phyloP scores from a whole-genome alignment of 2,113 vertebrate species.

The Cololabis saira region DNA sequence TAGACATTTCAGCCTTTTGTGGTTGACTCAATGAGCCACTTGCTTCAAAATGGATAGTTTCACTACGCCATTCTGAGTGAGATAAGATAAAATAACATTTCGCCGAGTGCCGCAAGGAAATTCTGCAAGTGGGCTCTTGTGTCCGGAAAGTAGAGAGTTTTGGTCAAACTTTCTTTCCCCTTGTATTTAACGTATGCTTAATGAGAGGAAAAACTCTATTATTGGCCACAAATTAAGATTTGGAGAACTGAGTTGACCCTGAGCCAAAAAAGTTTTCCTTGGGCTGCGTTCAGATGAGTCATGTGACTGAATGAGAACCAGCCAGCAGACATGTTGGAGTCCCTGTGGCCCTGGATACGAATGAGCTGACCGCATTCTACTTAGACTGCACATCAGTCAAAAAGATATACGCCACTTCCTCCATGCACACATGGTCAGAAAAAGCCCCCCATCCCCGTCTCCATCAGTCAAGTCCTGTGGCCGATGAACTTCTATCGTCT shows the following conservation, averaged over 20 bases:
- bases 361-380: conserved; percentile 64
- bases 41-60: neutral
- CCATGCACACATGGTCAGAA: conserved; percentile 36
- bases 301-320: conserved; percentile 25
- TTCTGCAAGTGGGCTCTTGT: neutral
- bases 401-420: conserved; percentile 66
- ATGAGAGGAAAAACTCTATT: neutral
- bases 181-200: neutral
- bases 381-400: conserved; percentile 72
- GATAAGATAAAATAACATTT: conserved; percentile 49
- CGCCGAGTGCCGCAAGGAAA: conserved; percentile 10
- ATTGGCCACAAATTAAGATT: neutral
- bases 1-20: neutral
- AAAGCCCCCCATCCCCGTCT: conserved; percentile 48
- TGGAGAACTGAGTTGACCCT: neutral
- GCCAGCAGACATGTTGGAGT: conserved; percentile 68
- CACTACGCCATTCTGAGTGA: neutral
- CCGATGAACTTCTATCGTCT: conserved; percentile 75
- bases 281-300: neutral
- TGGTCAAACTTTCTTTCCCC: neutral
- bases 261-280: neutral
- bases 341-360: conserved; percentile 47
- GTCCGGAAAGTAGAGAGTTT: neutral
- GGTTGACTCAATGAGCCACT: neutral
- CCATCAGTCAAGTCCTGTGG: conserved; percentile 62